These are phyloP conservation scores for Machimus atricapillus DNA, from an alignment of 2,888 invertebrate species.

Conservation along the genomic window DNA sequence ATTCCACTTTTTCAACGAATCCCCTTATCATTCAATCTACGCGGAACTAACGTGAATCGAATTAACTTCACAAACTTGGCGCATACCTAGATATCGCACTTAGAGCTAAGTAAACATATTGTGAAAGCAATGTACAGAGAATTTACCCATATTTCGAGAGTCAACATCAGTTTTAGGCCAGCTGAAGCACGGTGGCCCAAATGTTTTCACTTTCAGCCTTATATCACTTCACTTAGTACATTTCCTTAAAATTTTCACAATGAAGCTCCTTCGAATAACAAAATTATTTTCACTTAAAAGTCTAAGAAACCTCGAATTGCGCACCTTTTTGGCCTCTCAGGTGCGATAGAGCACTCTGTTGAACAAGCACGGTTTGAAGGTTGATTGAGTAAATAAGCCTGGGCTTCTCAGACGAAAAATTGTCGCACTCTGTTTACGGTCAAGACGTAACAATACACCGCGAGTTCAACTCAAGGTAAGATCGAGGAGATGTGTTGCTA, in stretches of 20 bases:
- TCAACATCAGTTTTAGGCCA: background rate
- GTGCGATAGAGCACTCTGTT: background rate
- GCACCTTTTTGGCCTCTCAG: background rate
- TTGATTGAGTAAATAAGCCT: background rate
- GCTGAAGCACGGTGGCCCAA: background rate
- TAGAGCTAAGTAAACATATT: background rate
- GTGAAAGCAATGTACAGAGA: background rate
- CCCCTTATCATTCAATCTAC: background rate
- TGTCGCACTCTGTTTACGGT: conserved; percentile 12
- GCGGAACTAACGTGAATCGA: background rate
- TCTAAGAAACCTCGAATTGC: background rate
- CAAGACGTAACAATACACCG: background rate
- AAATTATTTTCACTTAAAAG: background rate
- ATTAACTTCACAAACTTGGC: background rate
- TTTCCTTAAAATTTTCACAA: background rate
- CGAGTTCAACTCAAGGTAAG: conserved; percentile 4
- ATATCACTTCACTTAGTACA: background rate
- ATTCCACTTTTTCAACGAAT: background rate
- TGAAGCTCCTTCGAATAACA: background rate
- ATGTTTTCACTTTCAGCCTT: background rate
- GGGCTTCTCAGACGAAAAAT: background rate
- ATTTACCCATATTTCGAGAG: background rate
- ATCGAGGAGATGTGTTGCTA: conserved; percentile 7
- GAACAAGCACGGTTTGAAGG: background rate
- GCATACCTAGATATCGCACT: background rate